These are phyloP conservation scores for Miichthys miiuy DNA, from an alignment of 2,797 vertebrate species.

Conservation along the genomic window DNA sequence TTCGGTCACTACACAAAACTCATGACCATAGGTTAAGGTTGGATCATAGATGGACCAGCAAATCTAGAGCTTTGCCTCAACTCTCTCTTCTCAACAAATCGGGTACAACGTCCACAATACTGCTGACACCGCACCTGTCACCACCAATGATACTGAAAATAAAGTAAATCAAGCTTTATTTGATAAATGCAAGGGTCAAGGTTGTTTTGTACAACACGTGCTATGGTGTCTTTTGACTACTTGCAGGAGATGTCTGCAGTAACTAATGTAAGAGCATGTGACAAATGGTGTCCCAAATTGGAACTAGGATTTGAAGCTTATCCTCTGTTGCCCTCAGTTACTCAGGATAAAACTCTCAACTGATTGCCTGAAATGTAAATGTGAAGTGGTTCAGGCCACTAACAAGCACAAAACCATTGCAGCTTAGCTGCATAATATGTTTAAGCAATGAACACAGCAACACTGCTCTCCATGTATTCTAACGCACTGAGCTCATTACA, in stretches of 20 bases:
- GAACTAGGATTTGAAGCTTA: constrained; percentile 19
- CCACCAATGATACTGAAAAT: background rate
- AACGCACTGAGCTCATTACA: constrained; percentile 39
- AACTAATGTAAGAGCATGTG: background rate
- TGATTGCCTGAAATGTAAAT: constrained; percentile 49
- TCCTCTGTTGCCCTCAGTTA: constrained; percentile 15
- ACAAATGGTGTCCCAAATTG: background rate
- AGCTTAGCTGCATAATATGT: constrained; percentile 33
- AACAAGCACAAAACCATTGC: constrained; percentile 15
- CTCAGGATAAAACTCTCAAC: constrained; percentile 28
- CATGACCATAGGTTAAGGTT: too few species aligned
- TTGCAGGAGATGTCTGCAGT: background rate
- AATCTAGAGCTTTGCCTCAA: too few species aligned
- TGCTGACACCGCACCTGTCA: too few species aligned
- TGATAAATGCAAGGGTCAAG: background rate
- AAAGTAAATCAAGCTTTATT: constrained; percentile 8
- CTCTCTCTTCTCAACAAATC: too few species aligned
- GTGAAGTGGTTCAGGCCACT: constrained; percentile 24
- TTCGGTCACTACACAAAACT: too few species aligned
- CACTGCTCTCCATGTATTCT: constrained; percentile 33
- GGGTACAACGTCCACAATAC: too few species aligned
- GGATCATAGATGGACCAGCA: too few species aligned
- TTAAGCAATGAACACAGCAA: constrained; percentile 22
- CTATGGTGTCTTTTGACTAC: background rate
- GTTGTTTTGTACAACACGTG: background rate